Evolutionary conservation across 2,888 invertebrate genomes (phyloP), one percentile per base, ranked within the genome.

Genomic region (Euspilapteryx auroguttella): DNA sequence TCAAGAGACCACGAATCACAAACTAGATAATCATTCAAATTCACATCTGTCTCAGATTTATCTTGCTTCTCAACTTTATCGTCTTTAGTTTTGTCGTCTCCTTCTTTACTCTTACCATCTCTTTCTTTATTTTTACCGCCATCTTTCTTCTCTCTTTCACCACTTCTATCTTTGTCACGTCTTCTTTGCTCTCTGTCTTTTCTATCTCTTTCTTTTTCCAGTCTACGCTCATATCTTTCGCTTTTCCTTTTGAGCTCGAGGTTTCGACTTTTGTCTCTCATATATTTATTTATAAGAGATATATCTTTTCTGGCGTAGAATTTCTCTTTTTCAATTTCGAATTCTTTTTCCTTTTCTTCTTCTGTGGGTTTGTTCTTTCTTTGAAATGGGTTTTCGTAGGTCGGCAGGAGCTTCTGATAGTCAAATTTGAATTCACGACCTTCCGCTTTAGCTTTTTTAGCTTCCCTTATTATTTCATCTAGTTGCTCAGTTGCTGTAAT

Each of bases 1-100:
- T 75, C 75, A 10, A 66, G 38, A 3, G 76, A 75, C 76, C 76
- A 76, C 37, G 75, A 76, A 30, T 77, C 76, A 33, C 76, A 76
- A 9, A 77, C 55, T 23, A 76, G 46, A 34, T 61, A 75, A 40
- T 75, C 76, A 32, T 49, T 62, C 9, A 75, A 47, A 41, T 66
- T 55, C 1, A 69, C 58, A 28, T 66, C 53, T 8, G 69, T 47
- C 39, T 69, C 76, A 34, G 54, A 54, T 4, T 25, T 31, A 17
- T 40, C 38, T 30, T 5, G 17, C 8, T 43, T 33, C 10, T 37
- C 32, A 9, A 13, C 12, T 14, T 28, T 23, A 15, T 37, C 39
- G n/a, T 32, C 32, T 27, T 41, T 45, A 20, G 40, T 44, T 15
- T 41, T 40, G 4, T 28, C 34, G 21, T 34, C 23, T 4, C 13